These are phyloP conservation scores for Edolisoma coerulescens DNA, from an alignment of 2,113 vertebrate genomes.

Conservation along the genomic window DNA sequence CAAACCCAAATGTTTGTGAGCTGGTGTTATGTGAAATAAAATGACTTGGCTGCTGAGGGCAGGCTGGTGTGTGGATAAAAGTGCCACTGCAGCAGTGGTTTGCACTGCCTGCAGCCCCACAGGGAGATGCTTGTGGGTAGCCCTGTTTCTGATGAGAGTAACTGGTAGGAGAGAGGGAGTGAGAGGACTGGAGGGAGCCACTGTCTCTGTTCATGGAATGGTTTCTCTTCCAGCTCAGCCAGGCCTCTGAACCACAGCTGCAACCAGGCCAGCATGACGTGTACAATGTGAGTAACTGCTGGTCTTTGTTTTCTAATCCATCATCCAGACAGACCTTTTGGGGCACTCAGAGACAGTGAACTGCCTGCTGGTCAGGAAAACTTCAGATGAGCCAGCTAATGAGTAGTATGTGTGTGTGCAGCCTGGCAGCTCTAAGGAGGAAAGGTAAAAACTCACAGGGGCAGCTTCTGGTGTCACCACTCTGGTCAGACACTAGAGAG, in stretches of 20 bases:
- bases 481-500: neutral
- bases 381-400: neutral
- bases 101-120: neutral
- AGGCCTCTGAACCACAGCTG: neutral
- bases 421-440: neutral
- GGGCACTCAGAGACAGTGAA: neutral
- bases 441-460: neutral
- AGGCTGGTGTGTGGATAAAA: neutral
- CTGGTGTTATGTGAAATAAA: neutral
- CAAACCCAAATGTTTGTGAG: neutral
- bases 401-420: neutral
- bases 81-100: neutral
- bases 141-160: neutral
- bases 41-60: neutral
- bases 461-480: neutral
- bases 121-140: neutral
- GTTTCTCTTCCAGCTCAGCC: constrained; percentile 52
- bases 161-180: neutral
- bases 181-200: neutral
- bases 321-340: neutral
- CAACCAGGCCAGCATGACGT: neutral
- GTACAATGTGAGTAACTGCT: constrained; percentile 59
- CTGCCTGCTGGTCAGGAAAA: neutral
- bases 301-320: neutral
- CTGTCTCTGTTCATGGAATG: neutral